A percentile compares a stretch with the other conserved stretches of the same genome.
Evolutionary conservation across 2,113 vertebrate species (phyloP).

Genomic region (Monarcha castaneiventris): DNA sequence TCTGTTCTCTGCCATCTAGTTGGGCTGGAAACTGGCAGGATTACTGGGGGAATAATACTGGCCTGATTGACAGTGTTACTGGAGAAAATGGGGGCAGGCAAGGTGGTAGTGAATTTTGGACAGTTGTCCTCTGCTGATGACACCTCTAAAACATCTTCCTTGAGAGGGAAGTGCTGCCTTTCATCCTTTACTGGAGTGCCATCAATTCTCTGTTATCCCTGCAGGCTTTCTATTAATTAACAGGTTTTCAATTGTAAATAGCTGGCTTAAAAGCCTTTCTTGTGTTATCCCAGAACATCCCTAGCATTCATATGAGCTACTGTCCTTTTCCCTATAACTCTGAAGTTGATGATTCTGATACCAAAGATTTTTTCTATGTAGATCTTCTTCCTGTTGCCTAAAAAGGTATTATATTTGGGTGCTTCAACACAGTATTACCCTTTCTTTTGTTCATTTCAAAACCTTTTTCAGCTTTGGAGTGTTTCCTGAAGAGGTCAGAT

Average conservation of each 20-base stretch:
- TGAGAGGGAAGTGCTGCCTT: not conserved
- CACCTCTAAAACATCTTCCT: not conserved
- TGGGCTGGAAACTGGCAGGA: not conserved
- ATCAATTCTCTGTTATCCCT: not conserved
- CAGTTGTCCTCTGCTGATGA: not conserved
- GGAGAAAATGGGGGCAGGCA: no score
- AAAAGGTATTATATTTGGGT: not conserved
- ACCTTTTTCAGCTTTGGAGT: not conserved
- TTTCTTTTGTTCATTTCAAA: not conserved
- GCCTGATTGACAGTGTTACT: not conserved
- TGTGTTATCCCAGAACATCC: not conserved
- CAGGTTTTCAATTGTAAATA: not conserved
- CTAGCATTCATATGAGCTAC: not conserved
- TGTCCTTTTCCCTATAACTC: not conserved
- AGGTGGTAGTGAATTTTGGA: not conserved
- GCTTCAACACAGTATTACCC: not conserved
- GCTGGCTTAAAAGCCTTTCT: not conserved
- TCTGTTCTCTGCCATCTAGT: not conserved
- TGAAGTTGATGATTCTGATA: not conserved
- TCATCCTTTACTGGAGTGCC: not conserved
- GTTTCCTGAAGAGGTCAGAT: not conserved
- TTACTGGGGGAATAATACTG: not conserved
- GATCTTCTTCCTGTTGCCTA: not conserved
- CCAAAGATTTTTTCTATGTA: not conserved
- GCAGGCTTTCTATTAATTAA: constrained; percentile 29